Conservation (phyloP, 92 coral and sea anemone genomes). For the Porites evermanni region DNA sequence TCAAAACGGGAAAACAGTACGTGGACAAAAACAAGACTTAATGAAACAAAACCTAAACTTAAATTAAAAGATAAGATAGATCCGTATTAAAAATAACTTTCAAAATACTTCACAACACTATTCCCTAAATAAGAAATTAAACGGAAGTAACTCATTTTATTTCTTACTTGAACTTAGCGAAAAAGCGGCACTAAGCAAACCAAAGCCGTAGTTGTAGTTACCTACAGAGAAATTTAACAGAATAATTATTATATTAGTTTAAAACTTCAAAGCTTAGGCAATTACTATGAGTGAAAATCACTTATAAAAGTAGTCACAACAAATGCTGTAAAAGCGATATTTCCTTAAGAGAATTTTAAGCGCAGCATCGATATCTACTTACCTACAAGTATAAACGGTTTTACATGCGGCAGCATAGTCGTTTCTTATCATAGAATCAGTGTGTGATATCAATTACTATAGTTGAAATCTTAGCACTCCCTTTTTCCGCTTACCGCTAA, state of each 20-base stretch:
- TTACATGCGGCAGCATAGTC: too few species aligned
- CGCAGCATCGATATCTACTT: too few species aligned
- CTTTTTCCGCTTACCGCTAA: background rate
- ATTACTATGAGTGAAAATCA: background rate
- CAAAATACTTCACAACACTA: too few species aligned
- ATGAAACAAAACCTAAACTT: too few species aligned
- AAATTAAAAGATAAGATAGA: too few species aligned
- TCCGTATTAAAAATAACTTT: too few species aligned
- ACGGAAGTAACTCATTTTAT: background rate
- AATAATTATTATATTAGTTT: too few species aligned
- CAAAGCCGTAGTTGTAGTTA: background rate
- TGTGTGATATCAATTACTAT: background rate
- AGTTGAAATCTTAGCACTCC: background rate
- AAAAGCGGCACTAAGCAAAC: conserved; percentile 1
- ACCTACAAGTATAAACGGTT: too few species aligned
- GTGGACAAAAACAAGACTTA: too few species aligned
- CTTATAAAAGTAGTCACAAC: background rate
- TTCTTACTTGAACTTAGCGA: conserved; percentile 36
- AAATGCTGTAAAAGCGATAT: background rate
- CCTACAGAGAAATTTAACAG: background rate
- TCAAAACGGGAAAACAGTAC: too few species aligned
- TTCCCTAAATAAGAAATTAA: background rate
- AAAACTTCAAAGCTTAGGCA: background rate
- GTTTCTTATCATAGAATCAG: background rate
- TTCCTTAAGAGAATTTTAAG: too few species aligned